Percentiles rank a stretch among this genome's conserved stretches.
phyloP scores from a whole-genome alignment of 2,113 vertebrate genomes.

The Balaenoptera acutorostrata region DNA sequence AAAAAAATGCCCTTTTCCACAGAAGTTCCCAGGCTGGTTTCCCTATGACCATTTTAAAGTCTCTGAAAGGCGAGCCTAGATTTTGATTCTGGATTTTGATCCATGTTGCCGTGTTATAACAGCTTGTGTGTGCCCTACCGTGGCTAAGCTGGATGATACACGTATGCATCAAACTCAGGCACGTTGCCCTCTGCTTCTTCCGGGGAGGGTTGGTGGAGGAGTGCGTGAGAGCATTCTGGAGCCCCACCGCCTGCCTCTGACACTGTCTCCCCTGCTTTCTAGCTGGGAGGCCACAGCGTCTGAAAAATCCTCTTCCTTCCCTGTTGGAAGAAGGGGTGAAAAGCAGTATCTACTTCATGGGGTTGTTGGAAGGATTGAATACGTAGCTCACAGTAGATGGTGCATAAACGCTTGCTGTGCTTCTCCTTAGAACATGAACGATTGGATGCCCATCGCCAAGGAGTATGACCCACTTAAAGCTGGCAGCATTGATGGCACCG shows the following conservation, averaged over 20 bases:
- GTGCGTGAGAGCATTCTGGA: neutral
- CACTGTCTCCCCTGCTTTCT: neutral
- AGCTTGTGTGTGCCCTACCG: fast-evolving
- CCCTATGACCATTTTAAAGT: neutral
- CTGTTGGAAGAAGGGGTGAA: neutral
- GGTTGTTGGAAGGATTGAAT: neutral
- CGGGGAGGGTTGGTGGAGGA: too few relatives aligned
- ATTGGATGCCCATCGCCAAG: constrained; percentile 94
- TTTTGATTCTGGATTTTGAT: neutral
- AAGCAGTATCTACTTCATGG: neutral
- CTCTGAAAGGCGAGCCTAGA: neutral
- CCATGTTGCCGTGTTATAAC: neutral
- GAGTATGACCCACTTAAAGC: constrained; percentile 94
- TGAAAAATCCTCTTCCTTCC: neutral
- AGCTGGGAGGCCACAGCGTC: neutral
- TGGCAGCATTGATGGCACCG: constrained; percentile 96
- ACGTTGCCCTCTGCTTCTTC: neutral
- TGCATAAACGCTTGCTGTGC: fast-evolving
- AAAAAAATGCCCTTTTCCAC: neutral
- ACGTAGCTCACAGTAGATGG: fast-evolving
- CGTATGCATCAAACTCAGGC: neutral
- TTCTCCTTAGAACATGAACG: constrained; percentile 81
- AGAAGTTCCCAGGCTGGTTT: neutral
- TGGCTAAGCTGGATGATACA: neutral
- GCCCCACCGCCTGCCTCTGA: neutral